Conservation (phyloP, 2,113 vertebrate species). For the Xiphophorus couchianus region DNA sequence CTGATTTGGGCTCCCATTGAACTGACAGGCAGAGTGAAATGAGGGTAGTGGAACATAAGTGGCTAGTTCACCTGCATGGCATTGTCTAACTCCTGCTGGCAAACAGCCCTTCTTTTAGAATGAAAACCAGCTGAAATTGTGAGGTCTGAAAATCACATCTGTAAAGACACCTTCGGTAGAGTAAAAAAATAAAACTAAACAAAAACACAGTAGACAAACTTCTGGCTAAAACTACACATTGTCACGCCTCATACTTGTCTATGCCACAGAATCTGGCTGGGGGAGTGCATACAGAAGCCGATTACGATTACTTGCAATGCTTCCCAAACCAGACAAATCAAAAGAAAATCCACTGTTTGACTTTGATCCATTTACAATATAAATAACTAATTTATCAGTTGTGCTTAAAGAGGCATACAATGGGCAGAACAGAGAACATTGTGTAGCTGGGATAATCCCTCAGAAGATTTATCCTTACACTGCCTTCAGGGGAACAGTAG, state of each 20-base stretch:
- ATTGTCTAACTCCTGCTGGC: slow-evolving; percentile 50
- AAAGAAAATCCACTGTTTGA: slow-evolving; percentile 70
- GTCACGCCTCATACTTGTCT: slow-evolving; percentile 19
- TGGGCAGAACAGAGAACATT: slow-evolving; percentile 81
- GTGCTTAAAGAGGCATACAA: slow-evolving; percentile 79
- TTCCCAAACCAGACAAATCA: slow-evolving; percentile 64
- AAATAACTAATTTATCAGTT: slow-evolving; percentile 85
- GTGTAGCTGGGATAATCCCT: slow-evolving; percentile 82
- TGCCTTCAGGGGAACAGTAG: slow-evolving; percentile 76
- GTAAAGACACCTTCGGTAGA: slow-evolving; percentile 26
- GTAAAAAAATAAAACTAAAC: no score
- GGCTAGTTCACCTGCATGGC: slow-evolving; percentile 17
- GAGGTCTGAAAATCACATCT: slow-evolving; percentile 25
- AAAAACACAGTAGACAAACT: slow-evolving; percentile 4
- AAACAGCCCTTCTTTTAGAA: slow-evolving; percentile 30
- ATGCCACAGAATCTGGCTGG: slow-evolving; percentile 10
- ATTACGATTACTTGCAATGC: slow-evolving; percentile 53
- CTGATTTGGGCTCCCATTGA: slow-evolving; percentile 56
- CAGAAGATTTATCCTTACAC: slow-evolving; percentile 78
- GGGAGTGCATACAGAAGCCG: slow-evolving; percentile 16
- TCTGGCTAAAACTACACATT: slow-evolving; percentile 21
- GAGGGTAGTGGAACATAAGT: slow-evolving; percentile 39
- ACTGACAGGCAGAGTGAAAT: slow-evolving; percentile 53
- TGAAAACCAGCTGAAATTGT: slow-evolving; percentile 26
- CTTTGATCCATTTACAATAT: slow-evolving; percentile 73